Base-by-base conservation (phyloP, 2,797 vertebrate genomes). In the Sebastolobus alascanus region DNA sequence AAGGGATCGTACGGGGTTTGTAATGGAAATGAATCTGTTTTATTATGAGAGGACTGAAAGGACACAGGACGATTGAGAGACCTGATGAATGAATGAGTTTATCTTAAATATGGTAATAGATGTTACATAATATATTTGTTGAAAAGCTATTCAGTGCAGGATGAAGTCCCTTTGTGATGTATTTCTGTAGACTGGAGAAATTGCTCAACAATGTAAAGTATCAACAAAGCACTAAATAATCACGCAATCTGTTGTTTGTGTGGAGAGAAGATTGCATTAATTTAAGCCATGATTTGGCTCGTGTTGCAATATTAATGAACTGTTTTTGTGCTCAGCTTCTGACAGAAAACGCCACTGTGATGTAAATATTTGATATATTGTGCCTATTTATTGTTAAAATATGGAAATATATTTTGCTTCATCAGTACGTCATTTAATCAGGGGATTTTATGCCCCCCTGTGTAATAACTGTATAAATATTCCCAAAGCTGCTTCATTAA, bases 341-440 rank as follows among this genome's bases (percentile, higher is more conserved):
- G 0, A 54, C 74, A 20, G 40, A 65, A 75, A 83, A 86, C 43
- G n/a, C 60, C 55, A 60, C 65, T 54, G 29, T 80, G 78, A 85
- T 94, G 89, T 91, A 94, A 84, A 90, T 92, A 92, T 77, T 12
- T 46, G 33, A 87, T 79, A 67, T 65, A 56, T 58, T 78, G 20
- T 74, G 72, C 61, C 33, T 84, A 83, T 89, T 88, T 87, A 80
- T 89, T 89, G 76, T 77, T 79, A 22, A 72, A 73, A 83, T 29
- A 16, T 65, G 75, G 16, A 82, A 71, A 50, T 60, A 8, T 84
- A 33, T 75, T 78, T 74, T 80, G 33, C 37, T 68, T 74, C 9
- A 64, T 75, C 31, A 64, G 38, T 55, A 16, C 5, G 6, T 65
- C 14, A 61, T 80, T 75, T 82, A 69, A 84, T 89, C 59, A 83